Evolutionary conservation across 64 coral and sea anemone species (phyloP).

Genomic region (Montipora efflorescens): DNA sequence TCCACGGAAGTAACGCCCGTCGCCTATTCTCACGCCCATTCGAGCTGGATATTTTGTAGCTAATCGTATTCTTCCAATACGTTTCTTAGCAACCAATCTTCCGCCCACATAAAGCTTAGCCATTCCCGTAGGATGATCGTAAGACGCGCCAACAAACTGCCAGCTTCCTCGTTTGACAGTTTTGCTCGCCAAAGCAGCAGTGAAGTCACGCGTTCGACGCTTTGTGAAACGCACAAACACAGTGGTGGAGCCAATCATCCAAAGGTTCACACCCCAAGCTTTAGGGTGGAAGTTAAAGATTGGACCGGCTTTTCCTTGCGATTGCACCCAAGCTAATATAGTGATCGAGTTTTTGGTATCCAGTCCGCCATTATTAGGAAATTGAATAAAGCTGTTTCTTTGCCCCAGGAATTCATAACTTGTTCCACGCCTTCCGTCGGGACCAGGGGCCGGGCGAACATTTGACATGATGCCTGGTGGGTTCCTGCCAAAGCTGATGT

Average conservation of each 20-base stretch:
- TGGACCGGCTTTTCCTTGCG: conserved; percentile 55
- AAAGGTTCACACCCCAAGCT: conserved; percentile 77
- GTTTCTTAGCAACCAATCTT: conserved; percentile 59
- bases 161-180: conserved; percentile 46
- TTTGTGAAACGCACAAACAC: conserved; percentile 72
- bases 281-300: conserved; percentile 69
- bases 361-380: conserved; percentile 74
- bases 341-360: conserved; percentile 83
- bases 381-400: conserved; percentile 70
- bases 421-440: conserved; percentile 56
- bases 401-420: conserved; percentile 63
- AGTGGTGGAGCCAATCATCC: conserved; percentile 50
- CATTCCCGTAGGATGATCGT: conserved; percentile 72
- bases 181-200: conserved; percentile 39
- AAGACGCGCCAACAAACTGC: conserved; percentile 83
- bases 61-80: conserved; percentile 76
- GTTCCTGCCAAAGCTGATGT: conserved; percentile 79
- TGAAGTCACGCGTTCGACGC: conserved; percentile 24
- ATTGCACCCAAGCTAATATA: conserved; percentile 74
- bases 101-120: conserved; percentile 72
- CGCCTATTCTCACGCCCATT: conserved; percentile 67
- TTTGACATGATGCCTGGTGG: conserved; percentile 41
- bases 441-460: conserved; percentile 64
- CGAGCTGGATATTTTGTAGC: conserved; percentile 78
- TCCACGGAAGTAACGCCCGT: conserved; percentile 79